Conservation (phyloP, 2,888 invertebrate genomes). For the Andricus curvator region DNA sequence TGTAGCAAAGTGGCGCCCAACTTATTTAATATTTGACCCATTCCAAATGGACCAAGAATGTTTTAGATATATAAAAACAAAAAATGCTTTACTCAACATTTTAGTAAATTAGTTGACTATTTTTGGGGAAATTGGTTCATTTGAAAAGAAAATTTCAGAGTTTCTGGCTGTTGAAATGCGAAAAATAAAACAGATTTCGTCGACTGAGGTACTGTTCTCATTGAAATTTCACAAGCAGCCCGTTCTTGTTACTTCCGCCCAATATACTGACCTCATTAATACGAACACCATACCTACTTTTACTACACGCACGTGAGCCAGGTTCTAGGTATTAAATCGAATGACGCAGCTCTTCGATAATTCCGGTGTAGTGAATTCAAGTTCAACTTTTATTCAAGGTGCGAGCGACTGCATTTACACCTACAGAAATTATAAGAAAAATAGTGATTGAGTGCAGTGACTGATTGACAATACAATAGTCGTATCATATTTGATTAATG, state of each 20-base stretch:
- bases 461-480: not conserved
- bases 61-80: too few species aligned
- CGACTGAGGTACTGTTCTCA: slow-evolving; percentile 21
- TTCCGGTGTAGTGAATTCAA: slow-evolving; percentile 26
- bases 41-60: not conserved
- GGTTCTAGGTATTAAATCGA: slow-evolving; percentile 6
- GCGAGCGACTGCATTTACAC: not conserved
- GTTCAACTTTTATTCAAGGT: slow-evolving; percentile 31
- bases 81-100: too few species aligned
- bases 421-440: not conserved
- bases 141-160: not conserved
- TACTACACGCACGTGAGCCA: slow-evolving; percentile 24
- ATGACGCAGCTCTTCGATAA: slow-evolving; percentile 37
- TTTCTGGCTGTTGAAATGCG: slow-evolving; percentile 15
- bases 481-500: not conserved
- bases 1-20: not conserved
- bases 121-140: not conserved
- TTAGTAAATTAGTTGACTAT: too few species aligned
- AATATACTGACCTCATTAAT: slow-evolving; percentile 39
- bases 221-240: slow-evolving; percentile 30
- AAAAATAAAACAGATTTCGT: slow-evolving; percentile 8
- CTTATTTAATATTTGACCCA: not conserved
- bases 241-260: slow-evolving; percentile 34
- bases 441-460: not conserved
- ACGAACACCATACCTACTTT: slow-evolving; percentile 39